These are phyloP conservation scores for Sebastes kiyomatsui DNA, from an alignment of 2,797 vertebrate species.

Conservation along the genomic window DNA sequence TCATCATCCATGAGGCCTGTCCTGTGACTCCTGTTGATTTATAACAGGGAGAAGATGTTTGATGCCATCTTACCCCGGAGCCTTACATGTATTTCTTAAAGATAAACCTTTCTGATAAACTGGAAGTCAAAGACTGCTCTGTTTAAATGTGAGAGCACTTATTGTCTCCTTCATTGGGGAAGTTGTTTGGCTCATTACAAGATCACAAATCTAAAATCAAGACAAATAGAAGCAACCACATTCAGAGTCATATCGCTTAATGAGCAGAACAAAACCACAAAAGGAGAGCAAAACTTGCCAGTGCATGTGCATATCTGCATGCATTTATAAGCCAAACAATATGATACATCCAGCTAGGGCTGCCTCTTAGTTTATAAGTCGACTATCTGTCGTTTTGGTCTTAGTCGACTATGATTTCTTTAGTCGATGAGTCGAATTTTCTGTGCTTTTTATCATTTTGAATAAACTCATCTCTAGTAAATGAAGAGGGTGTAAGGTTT, in stretches of 20 bases:
- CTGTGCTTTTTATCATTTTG: too few species aligned
- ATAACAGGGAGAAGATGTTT: not conserved
- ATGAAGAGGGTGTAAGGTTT: too few species aligned
- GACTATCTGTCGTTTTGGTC: too few species aligned
- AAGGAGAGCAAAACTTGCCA: not conserved
- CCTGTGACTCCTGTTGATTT: slow-evolving; percentile 1
- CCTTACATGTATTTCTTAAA: not conserved
- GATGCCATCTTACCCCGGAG: not conserved
- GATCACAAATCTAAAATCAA: not conserved
- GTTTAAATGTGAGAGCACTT: not conserved
- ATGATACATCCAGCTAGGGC: not conserved
- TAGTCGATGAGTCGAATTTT: too few species aligned
- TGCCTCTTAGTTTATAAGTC: too few species aligned
- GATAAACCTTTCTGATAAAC: not conserved
- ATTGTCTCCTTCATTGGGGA: not conserved
- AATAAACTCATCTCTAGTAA: too few species aligned
- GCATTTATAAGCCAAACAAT: not conserved
- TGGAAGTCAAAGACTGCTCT: not conserved
- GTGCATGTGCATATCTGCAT: not conserved
- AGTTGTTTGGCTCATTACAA: not conserved
- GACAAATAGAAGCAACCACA: not conserved
- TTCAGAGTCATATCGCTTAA: too few species aligned
- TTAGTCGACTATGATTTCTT: too few species aligned
- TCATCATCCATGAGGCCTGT: not conserved
- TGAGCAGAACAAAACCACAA: not conserved